Evolutionary conservation across 2,888 invertebrate genomes (phyloP), one percentile per base, ranked within the genome.

Genomic region (Idaea aversata): DNA sequence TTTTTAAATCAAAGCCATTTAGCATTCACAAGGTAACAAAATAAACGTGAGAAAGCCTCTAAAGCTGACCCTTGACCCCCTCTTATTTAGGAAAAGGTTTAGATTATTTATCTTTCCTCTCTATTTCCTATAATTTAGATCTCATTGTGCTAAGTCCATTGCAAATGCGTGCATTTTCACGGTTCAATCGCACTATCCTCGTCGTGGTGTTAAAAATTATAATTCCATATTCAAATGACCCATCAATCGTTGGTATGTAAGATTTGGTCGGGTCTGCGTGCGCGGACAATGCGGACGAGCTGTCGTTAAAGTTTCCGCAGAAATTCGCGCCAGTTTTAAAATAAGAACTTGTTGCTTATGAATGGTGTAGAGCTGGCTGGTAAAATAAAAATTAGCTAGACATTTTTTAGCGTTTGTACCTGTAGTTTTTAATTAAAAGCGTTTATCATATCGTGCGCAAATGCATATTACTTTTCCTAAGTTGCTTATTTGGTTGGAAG

Each of bases 301-400:
- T 85, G 85, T 91, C 90, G 90, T 92, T 88, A 91, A 92, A 86
- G 85, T 90, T 90, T 91, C 90, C 90, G 88, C 80, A 87, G 90
- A 90, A 91, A 90, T 81, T 79, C 82, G 82, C 83, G 82, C 81
- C 87, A 85, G 84, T 84, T 88, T 91, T 88, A 88, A 88, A 91
- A 90, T 90, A 88, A 90, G 90, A 88, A 88, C 89, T 85, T 65
- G 60, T 65, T 69, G 83, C 77, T 83, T 81, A 84, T 72, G 71
- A 78, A 72, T 76, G 77, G 74, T 69, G 76, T 79, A 76, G 85
- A 84, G 79, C 73, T 73, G 83, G 74, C 66, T 47, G 10, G 10
- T 10, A 47, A 47, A 47, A n/a, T n/a, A 47, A 4, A 47, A 47
- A 13, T 13, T 36, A 3, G 10, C 10, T 5, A 3, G 4, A 36